phyloP scores from a whole-genome alignment of 2,113 vertebrate genomes.

The Rhegmatorhina hoffmannsi region DNA sequence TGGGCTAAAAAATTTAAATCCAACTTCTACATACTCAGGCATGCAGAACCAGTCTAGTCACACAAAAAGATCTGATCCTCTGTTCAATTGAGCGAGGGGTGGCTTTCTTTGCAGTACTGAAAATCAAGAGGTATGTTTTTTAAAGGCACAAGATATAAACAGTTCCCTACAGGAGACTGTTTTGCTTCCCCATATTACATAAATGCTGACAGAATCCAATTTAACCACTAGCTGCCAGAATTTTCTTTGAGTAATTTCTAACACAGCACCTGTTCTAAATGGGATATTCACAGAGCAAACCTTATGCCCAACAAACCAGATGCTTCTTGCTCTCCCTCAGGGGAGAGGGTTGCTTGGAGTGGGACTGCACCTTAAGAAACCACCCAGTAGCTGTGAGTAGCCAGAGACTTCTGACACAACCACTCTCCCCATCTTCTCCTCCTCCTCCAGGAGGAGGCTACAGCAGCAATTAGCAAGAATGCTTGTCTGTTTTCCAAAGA shows the following conservation, averaged over 20 bases:
- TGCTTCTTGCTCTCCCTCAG: neutral
- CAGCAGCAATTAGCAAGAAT: neutral
- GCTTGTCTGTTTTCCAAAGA: neutral
- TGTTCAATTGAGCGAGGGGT: neutral
- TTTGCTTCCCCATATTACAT: neutral
- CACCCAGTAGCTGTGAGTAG: neutral
- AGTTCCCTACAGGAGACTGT: neutral
- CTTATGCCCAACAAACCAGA: neutral
- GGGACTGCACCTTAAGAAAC: neutral
- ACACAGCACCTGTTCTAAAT: neutral
- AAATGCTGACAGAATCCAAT: neutral
- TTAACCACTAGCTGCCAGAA: neutral
- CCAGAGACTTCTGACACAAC: neutral
- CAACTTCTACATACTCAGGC: neutral
- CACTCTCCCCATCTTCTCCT: neutral
- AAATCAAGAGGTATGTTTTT: neutral
- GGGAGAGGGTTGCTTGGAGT: accelerated
- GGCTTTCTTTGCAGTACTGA: neutral
- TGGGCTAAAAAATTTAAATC: neutral
- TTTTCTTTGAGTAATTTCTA: neutral
- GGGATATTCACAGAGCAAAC: neutral
- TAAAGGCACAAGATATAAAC: neutral
- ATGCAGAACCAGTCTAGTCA: neutral
- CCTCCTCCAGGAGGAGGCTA: neutral
- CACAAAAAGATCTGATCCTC: neutral